These are phyloP conservation scores for Caenorhabditis japonica DNA, from an alignment of 2,888 invertebrate genomes.

Conservation along the genomic window DNA sequence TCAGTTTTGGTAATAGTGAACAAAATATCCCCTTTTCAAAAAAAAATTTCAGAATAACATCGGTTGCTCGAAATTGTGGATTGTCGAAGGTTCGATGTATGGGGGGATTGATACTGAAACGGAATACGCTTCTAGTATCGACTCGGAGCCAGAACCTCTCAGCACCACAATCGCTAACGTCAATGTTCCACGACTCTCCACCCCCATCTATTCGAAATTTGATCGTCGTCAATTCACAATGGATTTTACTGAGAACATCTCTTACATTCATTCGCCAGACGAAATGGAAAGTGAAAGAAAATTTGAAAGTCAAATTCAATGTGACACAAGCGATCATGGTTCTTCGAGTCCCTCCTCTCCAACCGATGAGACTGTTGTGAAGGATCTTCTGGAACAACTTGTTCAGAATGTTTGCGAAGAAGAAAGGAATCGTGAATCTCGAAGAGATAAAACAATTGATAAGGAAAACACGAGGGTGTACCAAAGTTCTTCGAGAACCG, in stretches of 20 bases:
- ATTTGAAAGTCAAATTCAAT: not conserved
- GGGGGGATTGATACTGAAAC: not conserved
- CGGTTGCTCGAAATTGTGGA: conserved; percentile 23
- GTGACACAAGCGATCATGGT: not conserved
- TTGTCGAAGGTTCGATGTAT: conserved; percentile 6
- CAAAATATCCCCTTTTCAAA: no score
- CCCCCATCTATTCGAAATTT: not conserved
- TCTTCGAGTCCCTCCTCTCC: not conserved
- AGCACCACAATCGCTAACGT: conserved; percentile 9
- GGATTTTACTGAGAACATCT: conserved; percentile 1
- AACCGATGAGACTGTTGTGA: no score
- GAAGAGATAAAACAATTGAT: no score
- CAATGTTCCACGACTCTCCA: conserved; percentile 19
- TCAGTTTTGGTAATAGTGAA: conserved; percentile 2
- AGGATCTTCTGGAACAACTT: no score
- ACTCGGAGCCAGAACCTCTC: not conserved
- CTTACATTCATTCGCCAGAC: not conserved
- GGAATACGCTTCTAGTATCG: no score
- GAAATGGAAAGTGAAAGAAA: not conserved
- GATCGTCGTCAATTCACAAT: conserved; percentile 5
- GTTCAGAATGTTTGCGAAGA: no score
- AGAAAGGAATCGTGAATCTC: no score
- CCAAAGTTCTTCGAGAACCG: no score
- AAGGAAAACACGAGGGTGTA: no score
- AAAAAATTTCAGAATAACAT: conserved; percentile 23